phyloP scores from a whole-genome alignment of 2,888 invertebrate genomes.

The Ornithoptera priamus region DNA sequence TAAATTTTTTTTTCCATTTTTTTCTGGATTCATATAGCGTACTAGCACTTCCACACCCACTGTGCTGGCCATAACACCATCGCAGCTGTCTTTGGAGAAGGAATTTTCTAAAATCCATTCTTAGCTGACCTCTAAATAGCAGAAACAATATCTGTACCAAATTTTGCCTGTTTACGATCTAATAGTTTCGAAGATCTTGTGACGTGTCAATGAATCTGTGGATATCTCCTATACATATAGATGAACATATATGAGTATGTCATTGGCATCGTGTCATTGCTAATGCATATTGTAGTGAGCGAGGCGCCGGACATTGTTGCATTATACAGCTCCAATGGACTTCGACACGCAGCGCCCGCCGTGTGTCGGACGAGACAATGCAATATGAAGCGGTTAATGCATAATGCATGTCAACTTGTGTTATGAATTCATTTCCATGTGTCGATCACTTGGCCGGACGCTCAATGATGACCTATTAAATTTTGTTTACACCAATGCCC shows the following conservation, averaged over 20 bases:
- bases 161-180: too few species aligned
- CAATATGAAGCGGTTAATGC: constrained; percentile 27
- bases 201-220: too few species aligned
- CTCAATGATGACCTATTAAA: constrained; percentile 4
- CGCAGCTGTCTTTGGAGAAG: too few species aligned
- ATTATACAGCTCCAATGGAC: constrained; percentile 41
- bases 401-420: constrained; percentile 25
- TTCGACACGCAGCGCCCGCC: constrained; percentile 19
- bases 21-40: too few species aligned
- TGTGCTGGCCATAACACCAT: too few species aligned
- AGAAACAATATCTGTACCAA: too few species aligned
- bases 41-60: too few species aligned
- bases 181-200: too few species aligned
- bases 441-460: constrained; percentile 8
- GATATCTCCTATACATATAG: neutral
- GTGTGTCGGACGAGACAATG: constrained; percentile 25
- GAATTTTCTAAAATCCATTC: too few species aligned
- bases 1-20: too few species aligned
- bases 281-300: constrained; percentile 48
- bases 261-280: constrained; percentile 37
- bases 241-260: constrained; percentile 10
- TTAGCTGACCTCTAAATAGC: too few species aligned
- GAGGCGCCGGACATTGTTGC: constrained; percentile 50
- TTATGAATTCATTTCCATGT: constrained; percentile 23
- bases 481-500: constrained; percentile 7